Conservation (phyloP, 2,888 invertebrate species). For the Eristalinus aeneus region DNA sequence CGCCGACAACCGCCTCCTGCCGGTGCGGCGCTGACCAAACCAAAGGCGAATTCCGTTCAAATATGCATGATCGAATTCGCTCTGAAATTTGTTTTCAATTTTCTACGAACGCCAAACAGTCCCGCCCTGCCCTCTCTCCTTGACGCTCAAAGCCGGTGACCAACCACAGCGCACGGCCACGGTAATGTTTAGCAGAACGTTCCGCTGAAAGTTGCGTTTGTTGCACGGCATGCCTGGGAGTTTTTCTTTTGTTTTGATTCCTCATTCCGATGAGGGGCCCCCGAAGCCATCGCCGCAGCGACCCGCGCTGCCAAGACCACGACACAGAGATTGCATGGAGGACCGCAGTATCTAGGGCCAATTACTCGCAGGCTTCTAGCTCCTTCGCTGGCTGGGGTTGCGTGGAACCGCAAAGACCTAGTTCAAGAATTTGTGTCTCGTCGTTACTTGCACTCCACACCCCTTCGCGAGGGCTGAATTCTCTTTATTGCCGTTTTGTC, state of each 20-base stretch:
- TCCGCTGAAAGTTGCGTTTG: slow-evolving; percentile 28
- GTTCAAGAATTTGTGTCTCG: slow-evolving; percentile 57
- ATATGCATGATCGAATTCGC: slow-evolving; percentile 53
- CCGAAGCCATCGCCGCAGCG: neutral
- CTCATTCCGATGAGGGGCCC: slow-evolving; percentile 1
- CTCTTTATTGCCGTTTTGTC: slow-evolving; percentile 37
- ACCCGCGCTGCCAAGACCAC: neutral
- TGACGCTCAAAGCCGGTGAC: slow-evolving; percentile 12
- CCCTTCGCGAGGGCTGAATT: slow-evolving; percentile 2
- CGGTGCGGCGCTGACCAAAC: neutral
- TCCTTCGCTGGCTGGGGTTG: slow-evolving; percentile 1
- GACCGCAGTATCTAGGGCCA: slow-evolving; percentile 42
- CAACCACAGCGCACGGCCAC: slow-evolving; percentile 4
- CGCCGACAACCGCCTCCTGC: neutral
- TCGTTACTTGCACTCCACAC: slow-evolving; percentile 60
- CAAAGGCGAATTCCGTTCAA: slow-evolving; percentile 40
- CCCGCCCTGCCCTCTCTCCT: neutral
- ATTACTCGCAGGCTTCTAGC: slow-evolving; percentile 49
- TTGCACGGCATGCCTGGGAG: slow-evolving; percentile 39
- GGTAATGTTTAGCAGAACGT: slow-evolving; percentile 30
- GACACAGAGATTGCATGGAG: slow-evolving; percentile 38
- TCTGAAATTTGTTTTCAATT: slow-evolving; percentile 54
- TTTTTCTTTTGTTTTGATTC: slow-evolving; percentile 38
- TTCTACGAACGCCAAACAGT: slow-evolving; percentile 10
- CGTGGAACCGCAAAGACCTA: slow-evolving; percentile 40